A percentile compares a stretch with the other conserved stretches of the same genome.
Conservation (phyloP, 30 jellyfish, hydroid and myxozoan species). For the Catostylus mosaicus region DNA sequence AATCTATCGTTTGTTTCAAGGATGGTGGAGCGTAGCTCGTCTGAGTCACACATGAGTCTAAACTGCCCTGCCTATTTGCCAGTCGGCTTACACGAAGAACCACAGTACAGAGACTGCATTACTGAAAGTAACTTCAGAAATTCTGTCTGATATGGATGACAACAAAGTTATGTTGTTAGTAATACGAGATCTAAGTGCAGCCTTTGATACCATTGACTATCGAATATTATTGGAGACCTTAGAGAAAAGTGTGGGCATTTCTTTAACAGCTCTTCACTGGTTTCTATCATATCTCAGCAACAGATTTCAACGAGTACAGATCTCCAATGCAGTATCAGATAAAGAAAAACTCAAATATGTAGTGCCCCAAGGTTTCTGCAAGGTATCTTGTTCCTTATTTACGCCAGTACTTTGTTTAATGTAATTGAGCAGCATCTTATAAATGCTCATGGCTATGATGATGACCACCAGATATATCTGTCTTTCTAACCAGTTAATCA, state of each 20-base stretch:
- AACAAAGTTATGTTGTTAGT: slow-evolving; percentile 50
- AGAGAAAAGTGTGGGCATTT: slow-evolving; percentile 21
- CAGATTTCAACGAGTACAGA: slow-evolving; percentile 24
- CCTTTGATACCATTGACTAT: slow-evolving; percentile 63
- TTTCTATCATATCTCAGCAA: slow-evolving; percentile 28
- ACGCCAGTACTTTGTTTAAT: slow-evolving; percentile 40
- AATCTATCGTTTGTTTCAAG: slow-evolving; percentile 54
- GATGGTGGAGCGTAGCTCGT: slow-evolving; percentile 22
- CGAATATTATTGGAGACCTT: slow-evolving; percentile 15
- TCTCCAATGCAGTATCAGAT: slow-evolving; percentile 23
- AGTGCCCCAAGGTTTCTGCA: slow-evolving; percentile 66
- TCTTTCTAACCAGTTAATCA: slow-evolving; percentile 46
- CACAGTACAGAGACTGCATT: slow-evolving; percentile 64
- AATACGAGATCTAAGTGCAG: slow-evolving; percentile 57
- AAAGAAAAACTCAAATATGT: slow-evolving; percentile 11
- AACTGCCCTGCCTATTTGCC: slow-evolving; percentile 34
- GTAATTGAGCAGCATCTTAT: slow-evolving; percentile 42
- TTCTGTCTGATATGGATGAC: slow-evolving; percentile 47
- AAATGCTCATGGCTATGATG: slow-evolving; percentile 58
- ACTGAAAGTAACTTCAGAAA: slow-evolving; percentile 34
- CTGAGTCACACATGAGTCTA: slow-evolving; percentile 21
- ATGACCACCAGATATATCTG: slow-evolving; percentile 60
- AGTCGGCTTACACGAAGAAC: slow-evolving; percentile 55
- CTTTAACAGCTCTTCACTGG: slow-evolving; percentile 38
- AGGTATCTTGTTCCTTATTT: slow-evolving; percentile 20